Base-by-base conservation (phyloP, 2,888 invertebrate genomes). In the Philaethria dido region DNA sequence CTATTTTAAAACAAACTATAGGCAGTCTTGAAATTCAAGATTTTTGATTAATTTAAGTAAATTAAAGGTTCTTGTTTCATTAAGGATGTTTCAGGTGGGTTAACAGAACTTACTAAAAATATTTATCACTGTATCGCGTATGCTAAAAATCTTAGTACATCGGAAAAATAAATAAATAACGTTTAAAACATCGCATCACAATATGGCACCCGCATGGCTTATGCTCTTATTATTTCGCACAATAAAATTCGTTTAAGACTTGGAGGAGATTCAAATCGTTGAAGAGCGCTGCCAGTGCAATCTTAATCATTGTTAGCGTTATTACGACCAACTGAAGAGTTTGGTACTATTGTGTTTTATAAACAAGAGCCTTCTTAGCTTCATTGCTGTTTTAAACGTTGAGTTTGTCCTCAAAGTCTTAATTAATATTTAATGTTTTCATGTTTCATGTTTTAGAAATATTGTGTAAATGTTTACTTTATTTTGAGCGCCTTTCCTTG, bases 181-280 rank as follows among this genome's bases (percentile, higher is more conserved):
- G 20, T 65, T 60, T 48, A 44, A 44, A 44, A 42, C 42, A 33
- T 47, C 20, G 14, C 57, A 42, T 65, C 36, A 50, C 39, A 60
- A 65, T 22, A 62, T 42, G 11, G 42, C 50, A 14, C 50, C 42
- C 63, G 42, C 47, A 65, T 64, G 36, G 25, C 61, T 29, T 80
- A 74, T 73, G 72, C 62, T 73, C 73, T 74, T 77, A 75, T 87
- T 88, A 87, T 86, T 85, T 85, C 77, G 77, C 71, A 77, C 80
- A 82, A 84, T 85, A 82, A 84, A 89, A 84, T 85, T 80, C 84
- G 81, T 83, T 88, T 87, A 85, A 87, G 85, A 87, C 78, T 89
- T 89, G 89, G 87, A 88, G 77, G 76, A 74, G 76, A 77, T 87
- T 89, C 88, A 88, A 82, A 84, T 78, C 74, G 75, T 80, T 73